phyloP scores from a whole-genome alignment of 2,888 invertebrate species.

The Galerucella nymphaeae region DNA sequence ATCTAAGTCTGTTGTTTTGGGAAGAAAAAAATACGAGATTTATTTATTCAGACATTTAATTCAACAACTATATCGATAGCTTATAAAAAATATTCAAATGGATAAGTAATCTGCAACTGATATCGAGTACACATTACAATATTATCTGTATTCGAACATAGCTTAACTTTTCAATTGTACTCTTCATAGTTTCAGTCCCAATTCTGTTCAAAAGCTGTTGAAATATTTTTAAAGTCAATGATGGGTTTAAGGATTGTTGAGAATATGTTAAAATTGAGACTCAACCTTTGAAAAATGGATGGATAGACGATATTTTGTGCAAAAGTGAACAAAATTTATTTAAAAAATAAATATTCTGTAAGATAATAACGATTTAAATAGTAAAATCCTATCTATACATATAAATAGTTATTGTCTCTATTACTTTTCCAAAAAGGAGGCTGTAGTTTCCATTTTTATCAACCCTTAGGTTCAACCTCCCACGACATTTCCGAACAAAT shows the following conservation, averaged over 20 bases:
- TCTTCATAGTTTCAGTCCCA: background rate
- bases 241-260: too few species aligned
- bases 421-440: background rate
- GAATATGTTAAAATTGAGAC: background rate
- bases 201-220: background rate
- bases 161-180: background rate
- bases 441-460: background rate
- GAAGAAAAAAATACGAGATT: background rate
- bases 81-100: conserved; percentile 36
- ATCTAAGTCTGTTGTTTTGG: background rate
- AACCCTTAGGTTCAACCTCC: background rate
- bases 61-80: conserved; percentile 34
- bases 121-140: conserved; percentile 6
- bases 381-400: conserved; percentile 14
- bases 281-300: background rate
- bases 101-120: conserved; percentile 28
- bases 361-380: conserved; percentile 5
- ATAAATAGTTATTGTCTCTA: background rate
- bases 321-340: background rate
- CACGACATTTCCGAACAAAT: too few species aligned
- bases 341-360: background rate
- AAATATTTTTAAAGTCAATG: background rate
- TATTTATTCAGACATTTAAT: conserved; percentile 33
- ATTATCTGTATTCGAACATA: conserved; percentile 1
- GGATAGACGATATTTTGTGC: background rate